A percentile compares a stretch with the other conserved stretches of the same genome.
Conservation (phyloP, 2,888 invertebrate species). For the Sacculina carcini region DNA sequence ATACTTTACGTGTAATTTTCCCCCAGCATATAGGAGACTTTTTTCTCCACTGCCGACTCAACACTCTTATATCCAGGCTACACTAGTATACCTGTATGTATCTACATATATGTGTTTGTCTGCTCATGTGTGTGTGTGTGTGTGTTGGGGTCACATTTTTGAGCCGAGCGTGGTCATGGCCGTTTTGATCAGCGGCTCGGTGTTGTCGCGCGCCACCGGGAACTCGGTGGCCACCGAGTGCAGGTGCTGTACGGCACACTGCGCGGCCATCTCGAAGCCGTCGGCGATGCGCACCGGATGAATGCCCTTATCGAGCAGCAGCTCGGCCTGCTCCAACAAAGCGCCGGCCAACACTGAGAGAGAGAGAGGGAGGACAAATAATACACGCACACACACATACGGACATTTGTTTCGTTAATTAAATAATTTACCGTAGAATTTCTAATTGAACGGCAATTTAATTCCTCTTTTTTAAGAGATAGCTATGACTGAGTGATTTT, state of each 20-base stretch:
- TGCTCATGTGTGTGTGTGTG: too few species aligned
- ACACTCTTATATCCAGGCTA: too few species aligned
- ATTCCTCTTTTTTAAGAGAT: not conserved
- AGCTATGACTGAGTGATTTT: too few species aligned
- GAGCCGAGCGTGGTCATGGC: slow-evolving; percentile 97
- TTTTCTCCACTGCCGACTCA: too few species aligned
- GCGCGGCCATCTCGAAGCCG: slow-evolving; percentile 89
- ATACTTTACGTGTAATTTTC: too few species aligned
- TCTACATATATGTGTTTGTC: too few species aligned
- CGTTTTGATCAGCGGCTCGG: slow-evolving; percentile 67
- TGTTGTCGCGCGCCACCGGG: slow-evolving; percentile 51
- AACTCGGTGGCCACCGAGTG: slow-evolving; percentile 70
- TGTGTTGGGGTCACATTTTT: slow-evolving; percentile 25
- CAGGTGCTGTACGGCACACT: slow-evolving; percentile 55
- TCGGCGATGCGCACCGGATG: slow-evolving; percentile 97
- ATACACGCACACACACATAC: not conserved
- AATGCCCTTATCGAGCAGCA: slow-evolving; percentile 77
- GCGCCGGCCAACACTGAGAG: slow-evolving; percentile 46
- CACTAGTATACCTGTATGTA: too few species aligned
- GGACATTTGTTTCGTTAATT: not conserved
- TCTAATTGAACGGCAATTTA: not conserved
- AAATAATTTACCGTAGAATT: not conserved
- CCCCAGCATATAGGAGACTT: too few species aligned
- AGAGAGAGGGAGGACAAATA: slow-evolving; percentile 6
- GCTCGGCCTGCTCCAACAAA: slow-evolving; percentile 77